A percentile compares a stretch with the other conserved stretches of the same genome.
Evolutionary conservation across 2,888 invertebrate genomes (phyloP).

Genomic region (Monoplex corrugatus): DNA sequence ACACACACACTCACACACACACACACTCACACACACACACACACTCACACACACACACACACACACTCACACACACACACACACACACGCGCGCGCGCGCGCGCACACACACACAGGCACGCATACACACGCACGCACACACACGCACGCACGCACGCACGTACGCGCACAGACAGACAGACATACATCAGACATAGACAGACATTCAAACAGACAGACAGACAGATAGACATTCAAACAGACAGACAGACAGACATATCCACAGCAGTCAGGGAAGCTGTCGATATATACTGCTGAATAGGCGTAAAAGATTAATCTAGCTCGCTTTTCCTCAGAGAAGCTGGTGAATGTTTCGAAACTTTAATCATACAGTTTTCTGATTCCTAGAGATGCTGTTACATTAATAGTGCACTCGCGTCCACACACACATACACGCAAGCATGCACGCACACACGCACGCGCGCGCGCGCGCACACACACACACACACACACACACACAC

Average conservation of each 20-base stretch:
- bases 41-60: neutral
- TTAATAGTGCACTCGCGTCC: too few relatives aligned
- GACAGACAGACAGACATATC: neutral
- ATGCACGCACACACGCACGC: neutral
- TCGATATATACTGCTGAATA: too few relatives aligned
- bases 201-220: neutral
- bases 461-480: neutral
- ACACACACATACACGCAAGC: neutral
- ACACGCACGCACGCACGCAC: slow-evolving; percentile 2
- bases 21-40: neutral
- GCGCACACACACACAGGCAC: neutral
- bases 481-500: neutral
- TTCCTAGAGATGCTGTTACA: too few relatives aligned
- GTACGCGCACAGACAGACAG: slow-evolving; percentile 7
- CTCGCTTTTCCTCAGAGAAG: too few relatives aligned
- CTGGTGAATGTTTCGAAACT: too few relatives aligned
- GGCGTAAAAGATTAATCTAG: too few relatives aligned
- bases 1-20: neutral
- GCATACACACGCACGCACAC: neutral
- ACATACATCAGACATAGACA: neutral
- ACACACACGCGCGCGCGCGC: neutral
- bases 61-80: neutral
- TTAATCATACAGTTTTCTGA: too few relatives aligned
- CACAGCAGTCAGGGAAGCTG: too few relatives aligned
- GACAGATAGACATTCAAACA: neutral